Conservation (phyloP, 2,888 invertebrate species). For the Troides helena region DNA sequence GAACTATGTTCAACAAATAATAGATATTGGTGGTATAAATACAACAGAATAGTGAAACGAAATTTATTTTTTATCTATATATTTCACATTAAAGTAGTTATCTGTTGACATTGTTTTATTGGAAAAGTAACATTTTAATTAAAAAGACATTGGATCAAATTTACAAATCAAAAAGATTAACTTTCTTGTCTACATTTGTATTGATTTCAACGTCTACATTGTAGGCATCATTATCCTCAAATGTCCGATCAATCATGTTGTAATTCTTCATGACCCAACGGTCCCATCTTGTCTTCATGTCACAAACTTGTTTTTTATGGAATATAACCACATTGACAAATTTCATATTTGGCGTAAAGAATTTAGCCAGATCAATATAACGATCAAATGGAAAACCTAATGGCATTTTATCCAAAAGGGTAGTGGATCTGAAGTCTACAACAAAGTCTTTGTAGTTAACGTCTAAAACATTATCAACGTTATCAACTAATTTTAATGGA, state of each 20-base stretch:
- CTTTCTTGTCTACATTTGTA: constrained; percentile 37
- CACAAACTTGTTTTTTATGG: constrained; percentile 77
- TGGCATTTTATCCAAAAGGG: constrained; percentile 81
- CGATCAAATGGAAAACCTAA: constrained; percentile 89
- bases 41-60: no score
- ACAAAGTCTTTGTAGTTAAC: constrained; percentile 68
- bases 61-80: no score
- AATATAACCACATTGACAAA: constrained; percentile 83
- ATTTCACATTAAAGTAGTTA: no score
- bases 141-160: not conserved
- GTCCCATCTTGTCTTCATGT: constrained; percentile 69
- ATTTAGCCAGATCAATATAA: constrained; percentile 78
- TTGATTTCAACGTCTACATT: constrained; percentile 54
- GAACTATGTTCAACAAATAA: no score
- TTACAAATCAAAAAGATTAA: constrained; percentile 38
- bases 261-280: constrained; percentile 62
- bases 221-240: constrained; percentile 51
- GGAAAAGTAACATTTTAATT: no score
- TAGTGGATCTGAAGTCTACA: constrained; percentile 62
- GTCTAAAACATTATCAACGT: constrained; percentile 62
- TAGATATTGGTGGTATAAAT: no score
- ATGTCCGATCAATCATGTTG: constrained; percentile 51
- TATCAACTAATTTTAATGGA: constrained; percentile 72
- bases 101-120: no score
- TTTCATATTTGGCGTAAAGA: constrained; percentile 84